Conservation (phyloP, 2,797 vertebrate genomes). For the Spheniscus humboldti region DNA sequence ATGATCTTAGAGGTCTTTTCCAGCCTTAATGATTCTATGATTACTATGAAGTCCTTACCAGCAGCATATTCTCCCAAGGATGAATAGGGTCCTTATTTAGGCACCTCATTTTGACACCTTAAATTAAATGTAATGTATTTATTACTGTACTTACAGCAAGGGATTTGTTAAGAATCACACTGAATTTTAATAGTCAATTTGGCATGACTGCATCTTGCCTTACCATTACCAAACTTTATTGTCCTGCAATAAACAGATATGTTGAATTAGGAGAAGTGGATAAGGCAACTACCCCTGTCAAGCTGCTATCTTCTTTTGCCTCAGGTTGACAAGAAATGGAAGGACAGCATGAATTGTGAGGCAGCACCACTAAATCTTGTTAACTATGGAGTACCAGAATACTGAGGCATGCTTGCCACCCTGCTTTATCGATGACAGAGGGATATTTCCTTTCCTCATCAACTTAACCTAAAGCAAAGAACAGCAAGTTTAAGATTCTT, state of each 20-base stretch:
- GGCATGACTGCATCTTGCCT: background rate
- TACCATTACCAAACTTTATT: background rate
- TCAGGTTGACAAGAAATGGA: background rate
- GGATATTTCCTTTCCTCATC: background rate
- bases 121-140: background rate
- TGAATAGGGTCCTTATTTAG: background rate
- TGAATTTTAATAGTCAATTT: background rate
- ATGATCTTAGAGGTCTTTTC: no score
- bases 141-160: background rate
- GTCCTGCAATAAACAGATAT: background rate
- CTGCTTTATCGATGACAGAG: background rate
- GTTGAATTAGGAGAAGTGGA: background rate
- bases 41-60: background rate
- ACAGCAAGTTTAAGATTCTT: background rate
- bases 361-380: background rate
- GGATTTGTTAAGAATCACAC: background rate
- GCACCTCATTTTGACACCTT: background rate
- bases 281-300: accelerated
- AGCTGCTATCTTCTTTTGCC: background rate
- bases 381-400: background rate
- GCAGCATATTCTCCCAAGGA: background rate
- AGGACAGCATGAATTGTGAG: background rate
- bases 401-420: background rate
- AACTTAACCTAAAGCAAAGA: background rate
- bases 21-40: no score